Evolutionary conservation across 2,113 vertebrate species (phyloP).

Genomic region (Upupa epops): DNA sequence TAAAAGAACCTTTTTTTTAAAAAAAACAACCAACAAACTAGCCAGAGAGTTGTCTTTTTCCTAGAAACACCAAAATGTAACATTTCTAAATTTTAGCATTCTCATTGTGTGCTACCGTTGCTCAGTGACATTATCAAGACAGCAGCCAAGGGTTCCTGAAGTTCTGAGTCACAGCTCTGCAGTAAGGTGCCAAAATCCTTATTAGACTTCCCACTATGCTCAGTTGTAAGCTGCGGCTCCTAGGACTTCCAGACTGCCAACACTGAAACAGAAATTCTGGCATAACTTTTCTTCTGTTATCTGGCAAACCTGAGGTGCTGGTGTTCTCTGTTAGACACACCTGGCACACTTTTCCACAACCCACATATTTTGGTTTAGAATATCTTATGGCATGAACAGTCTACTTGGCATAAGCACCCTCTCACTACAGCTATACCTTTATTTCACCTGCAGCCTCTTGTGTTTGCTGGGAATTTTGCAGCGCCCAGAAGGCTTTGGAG

Average conservation of each 20-base stretch:
- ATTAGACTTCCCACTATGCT: conserved; percentile 8
- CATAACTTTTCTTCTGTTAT: not conserved
- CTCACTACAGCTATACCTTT: not conserved
- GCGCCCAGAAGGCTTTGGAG: not conserved
- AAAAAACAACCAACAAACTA: too few relatives aligned
- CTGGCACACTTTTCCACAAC: not conserved
- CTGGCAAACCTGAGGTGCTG: not conserved
- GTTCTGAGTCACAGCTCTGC: conserved; percentile 43
- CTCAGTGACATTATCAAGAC: conserved; percentile 11
- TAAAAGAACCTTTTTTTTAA: not conserved
- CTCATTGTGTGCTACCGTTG: not conserved
- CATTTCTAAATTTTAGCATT: conserved; percentile 18
- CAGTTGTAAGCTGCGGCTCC: not conserved
- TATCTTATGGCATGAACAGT: not conserved
- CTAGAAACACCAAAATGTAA: conserved; percentile 3
- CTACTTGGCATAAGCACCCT: not conserved
- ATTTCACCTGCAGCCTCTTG: not conserved
- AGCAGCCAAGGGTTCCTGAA: conserved; percentile 29
- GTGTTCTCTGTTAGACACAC: not conserved
- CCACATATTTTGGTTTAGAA: not conserved
- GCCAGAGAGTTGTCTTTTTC: not conserved
- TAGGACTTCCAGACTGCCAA: not conserved
- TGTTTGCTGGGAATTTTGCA: not conserved
- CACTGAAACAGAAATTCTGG: not conserved
- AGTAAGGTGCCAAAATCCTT: conserved; percentile 19